Evolutionary conservation across 2,113 vertebrate species (phyloP), one percentile per base, ranked within the genome.

Genomic region (Gymnocephalus cernua): DNA sequence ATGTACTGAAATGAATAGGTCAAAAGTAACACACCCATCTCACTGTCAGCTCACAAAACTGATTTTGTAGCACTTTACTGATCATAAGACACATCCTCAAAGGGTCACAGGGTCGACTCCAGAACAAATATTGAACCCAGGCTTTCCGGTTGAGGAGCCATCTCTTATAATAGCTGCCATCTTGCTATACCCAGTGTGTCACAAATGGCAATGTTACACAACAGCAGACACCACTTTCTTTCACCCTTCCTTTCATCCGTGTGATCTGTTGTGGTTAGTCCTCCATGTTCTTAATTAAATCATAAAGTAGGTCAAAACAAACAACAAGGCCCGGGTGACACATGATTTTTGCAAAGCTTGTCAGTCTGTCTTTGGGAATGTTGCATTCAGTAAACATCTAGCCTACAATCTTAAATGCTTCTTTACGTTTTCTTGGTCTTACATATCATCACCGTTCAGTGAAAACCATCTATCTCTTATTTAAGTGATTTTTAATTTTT

Each of bases 291-390:
- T 74, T 86, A 87, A 92, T 89, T 89, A 89, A 88, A 88, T 91
- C 70, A 81, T 62, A 79, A 90, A 91, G 51, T 86, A 83, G 84
- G 92, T 87, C 87, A 88, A 80, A 89, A 83, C 59, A 83, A 79
- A 86, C 68, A 86, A 77, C 38, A 32, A 79, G 10, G 79, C 82
- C 74, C 0, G 21, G 15, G 65, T 61, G 47, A 76, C 77, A 25
- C 13, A 76, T 32, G 69, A 77, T 75, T 88, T 48, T 75, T 51
- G n/a, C 23, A 68, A 25, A 18, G 19, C 15, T 51, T 53, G 56
- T 56, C 27, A 45, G 51, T 51, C 18, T 63, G 32, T 71, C 70
- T 80, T 85, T 16, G 35, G 35, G 19, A 63, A 68, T 16, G 74
- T 38, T 73, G 45, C 32, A 25, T 35, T 82, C 12, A 1, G 35